phyloP scores from a whole-genome alignment of 2,888 invertebrate genomes.

The Eupithecia pulchellata region DNA sequence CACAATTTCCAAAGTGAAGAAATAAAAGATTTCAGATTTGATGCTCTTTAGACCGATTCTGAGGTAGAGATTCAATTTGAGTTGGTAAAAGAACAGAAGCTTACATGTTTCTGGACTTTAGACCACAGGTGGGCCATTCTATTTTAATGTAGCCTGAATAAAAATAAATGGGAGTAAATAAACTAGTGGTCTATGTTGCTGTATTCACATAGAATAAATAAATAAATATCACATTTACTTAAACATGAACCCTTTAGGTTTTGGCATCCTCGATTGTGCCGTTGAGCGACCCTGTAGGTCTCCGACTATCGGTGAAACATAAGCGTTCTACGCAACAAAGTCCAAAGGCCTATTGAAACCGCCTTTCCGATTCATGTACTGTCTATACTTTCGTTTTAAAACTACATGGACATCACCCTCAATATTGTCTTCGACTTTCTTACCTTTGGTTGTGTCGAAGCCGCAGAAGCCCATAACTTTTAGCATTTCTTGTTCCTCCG shows the following conservation, averaged over 20 bases:
- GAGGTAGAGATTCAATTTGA: not conserved
- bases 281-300: slow-evolving; percentile 43
- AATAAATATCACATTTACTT: slow-evolving; percentile 58
- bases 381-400: slow-evolving; percentile 97
- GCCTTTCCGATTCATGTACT: slow-evolving; percentile 99
- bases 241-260: slow-evolving; percentile 37
- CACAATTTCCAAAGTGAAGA: not conserved
- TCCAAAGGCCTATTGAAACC: slow-evolving; percentile 99
- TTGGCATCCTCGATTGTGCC: slow-evolving; percentile 29
- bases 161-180: not conserved
- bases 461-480: slow-evolving; percentile 98
- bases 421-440: slow-evolving; percentile 97
- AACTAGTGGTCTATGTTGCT: not conserved
- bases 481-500: slow-evolving; percentile 97
- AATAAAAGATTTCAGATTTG: not conserved
- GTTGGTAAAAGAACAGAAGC: not conserved
- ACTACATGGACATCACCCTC: slow-evolving; percentile 98
- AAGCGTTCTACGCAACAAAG: slow-evolving; percentile 91
- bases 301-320: slow-evolving; percentile 16
- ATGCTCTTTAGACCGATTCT: no score
- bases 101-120: not conserved
- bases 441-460: slow-evolving; percentile 98
- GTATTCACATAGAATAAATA: slow-evolving; percentile 48
- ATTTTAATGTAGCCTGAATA: not conserved
- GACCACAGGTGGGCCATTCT: not conserved